phyloP scores from a whole-genome alignment of 30 jellyfish, hydroid and myxozoan genomes.

The Hydractinia echinata region DNA sequence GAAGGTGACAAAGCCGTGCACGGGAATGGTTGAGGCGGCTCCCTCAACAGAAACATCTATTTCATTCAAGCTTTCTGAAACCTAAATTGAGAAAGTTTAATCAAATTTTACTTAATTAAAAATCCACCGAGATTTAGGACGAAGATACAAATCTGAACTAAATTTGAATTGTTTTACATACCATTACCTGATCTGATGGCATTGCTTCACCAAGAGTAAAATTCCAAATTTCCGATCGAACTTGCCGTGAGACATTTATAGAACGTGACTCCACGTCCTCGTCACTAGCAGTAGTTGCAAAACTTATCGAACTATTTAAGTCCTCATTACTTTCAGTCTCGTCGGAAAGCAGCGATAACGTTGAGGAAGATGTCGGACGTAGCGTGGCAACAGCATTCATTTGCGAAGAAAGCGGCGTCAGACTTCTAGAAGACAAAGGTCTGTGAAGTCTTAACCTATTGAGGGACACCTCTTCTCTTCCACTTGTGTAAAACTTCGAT shows the following conservation, averaged over 20 bases:
- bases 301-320: background rate
- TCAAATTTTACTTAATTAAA: too few species aligned
- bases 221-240: slow-evolving; percentile 59
- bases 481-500: background rate
- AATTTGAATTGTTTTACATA: background rate
- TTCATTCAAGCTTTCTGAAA: background rate
- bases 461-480: slow-evolving; percentile 1
- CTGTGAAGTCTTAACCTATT: slow-evolving; percentile 3
- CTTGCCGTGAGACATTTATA: slow-evolving; percentile 8
- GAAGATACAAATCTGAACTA: background rate
- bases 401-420: background rate
- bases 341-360: too few species aligned
- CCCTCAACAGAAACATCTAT: slow-evolving; percentile 27
- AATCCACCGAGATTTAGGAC: background rate
- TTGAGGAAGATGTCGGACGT: too few species aligned
- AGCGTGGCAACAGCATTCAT: background rate
- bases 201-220: slow-evolving; percentile 40
- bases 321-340: too few species aligned
- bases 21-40: slow-evolving; percentile 50
- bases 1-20: slow-evolving; percentile 34
- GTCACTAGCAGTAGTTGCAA: background rate
- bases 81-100: background rate
- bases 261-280: background rate
- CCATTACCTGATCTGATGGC: slow-evolving; percentile 12
- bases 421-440: background rate